A percentile compares a stretch with the other conserved stretches of the same genome.
These are phyloP conservation scores for Amblyornis subalaris DNA, from an alignment of 2,113 vertebrate species.

Conservation along the genomic window DNA sequence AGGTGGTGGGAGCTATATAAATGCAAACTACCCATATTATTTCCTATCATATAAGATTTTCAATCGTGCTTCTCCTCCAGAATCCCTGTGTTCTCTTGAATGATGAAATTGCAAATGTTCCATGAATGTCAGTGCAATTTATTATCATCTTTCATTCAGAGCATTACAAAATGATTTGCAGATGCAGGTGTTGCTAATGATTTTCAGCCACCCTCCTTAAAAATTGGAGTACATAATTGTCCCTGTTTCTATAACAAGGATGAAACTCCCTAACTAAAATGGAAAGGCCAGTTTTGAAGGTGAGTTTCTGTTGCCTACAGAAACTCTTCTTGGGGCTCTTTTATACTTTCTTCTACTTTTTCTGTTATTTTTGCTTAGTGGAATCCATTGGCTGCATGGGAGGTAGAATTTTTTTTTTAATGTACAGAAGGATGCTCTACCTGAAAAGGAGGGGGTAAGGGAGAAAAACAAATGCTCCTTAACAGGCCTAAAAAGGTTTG, in stretches of 20 bases:
- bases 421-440: background rate
- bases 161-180: slow-evolving; percentile 58
- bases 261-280: slow-evolving; percentile 12
- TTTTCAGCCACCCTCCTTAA: slow-evolving; percentile 36
- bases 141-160: slow-evolving; percentile 53
- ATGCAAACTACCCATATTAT: slow-evolving; percentile 55
- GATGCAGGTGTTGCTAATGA: slow-evolving; percentile 58
- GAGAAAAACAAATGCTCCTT: background rate
- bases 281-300: background rate
- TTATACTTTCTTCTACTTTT: background rate
- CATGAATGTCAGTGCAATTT: slow-evolving; percentile 61
- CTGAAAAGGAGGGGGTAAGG: background rate
- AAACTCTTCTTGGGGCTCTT: background rate
- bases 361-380: background rate
- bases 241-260: slow-evolving; percentile 21
- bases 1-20: slow-evolving; percentile 44
- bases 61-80: background rate
- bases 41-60: slow-evolving; percentile 43
- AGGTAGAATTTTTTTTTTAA: background rate
- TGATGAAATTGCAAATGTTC: slow-evolving; percentile 56
- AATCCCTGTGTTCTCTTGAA: slow-evolving; percentile 44
- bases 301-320: background rate
- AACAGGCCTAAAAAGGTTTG: background rate
- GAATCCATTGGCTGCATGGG: background rate
- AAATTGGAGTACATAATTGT: background rate